Percentiles rank a stretch among this genome's conserved stretches.
Evolutionary conservation across 1,140 invertebrate genomes (phyloP).

Genomic region (Paralvinella palmiformis): DNA sequence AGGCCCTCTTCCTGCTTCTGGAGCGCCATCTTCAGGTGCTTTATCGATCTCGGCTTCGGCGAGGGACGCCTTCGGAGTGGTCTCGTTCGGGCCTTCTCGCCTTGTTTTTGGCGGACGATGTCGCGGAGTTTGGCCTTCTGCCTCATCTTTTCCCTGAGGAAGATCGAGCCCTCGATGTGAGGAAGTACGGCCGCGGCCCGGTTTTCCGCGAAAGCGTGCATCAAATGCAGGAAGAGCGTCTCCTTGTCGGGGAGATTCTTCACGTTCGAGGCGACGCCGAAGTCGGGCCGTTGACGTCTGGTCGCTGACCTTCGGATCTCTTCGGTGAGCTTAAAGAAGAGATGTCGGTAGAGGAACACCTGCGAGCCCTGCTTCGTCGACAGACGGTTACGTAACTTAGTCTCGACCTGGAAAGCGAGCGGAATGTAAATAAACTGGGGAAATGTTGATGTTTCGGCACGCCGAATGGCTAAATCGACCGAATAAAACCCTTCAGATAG

Average conservation of each 20-base stretch:
- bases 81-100: no score
- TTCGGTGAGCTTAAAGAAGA: constrained; percentile 2
- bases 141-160: constrained; percentile 9
- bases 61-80: no score
- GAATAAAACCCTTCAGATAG: no score
- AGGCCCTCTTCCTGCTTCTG: no score
- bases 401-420: no score
- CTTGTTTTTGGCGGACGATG: neutral
- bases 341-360: neutral
- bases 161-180: neutral
- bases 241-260: neutral
- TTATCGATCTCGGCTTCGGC: no score
- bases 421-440: no score
- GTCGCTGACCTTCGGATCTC: neutral
- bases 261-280: neutral
- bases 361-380: neutral
- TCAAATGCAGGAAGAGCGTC: constrained; percentile 1
- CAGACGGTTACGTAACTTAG: neutral
- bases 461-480: no score
- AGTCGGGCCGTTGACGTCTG: neutral
- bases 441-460: no score
- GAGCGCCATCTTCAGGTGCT: no score
- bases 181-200: neutral
- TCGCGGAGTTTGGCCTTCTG: neutral
- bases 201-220: neutral